These are phyloP conservation scores for Geococcyx californianus DNA, from an alignment of 2,113 vertebrate genomes.

Conservation along the genomic window DNA sequence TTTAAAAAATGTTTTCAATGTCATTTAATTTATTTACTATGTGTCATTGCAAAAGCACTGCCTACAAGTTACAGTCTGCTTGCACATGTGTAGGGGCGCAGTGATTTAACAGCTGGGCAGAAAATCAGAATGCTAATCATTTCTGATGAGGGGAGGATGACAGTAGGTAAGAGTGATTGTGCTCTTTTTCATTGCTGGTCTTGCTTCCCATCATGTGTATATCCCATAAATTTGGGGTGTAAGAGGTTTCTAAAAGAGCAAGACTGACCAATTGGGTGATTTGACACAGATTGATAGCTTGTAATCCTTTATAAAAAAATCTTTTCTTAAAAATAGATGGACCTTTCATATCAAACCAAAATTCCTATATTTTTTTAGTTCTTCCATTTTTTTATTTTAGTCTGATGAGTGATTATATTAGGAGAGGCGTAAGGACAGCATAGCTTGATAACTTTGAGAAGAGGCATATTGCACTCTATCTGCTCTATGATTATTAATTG, in stretches of 20 bases:
- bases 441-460: neutral
- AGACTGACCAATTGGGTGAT: neutral
- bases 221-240: neutral
- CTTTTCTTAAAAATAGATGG: neutral
- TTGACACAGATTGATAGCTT: neutral
- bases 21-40: neutral
- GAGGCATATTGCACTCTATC: neutral
- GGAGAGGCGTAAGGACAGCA: neutral
- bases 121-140: neutral
- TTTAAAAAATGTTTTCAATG: neutral
- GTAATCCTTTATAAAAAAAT: neutral
- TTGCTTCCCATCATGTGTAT: neutral
- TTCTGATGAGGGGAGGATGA: neutral
- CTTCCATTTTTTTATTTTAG: neutral
- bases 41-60: neutral
- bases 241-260: neutral
- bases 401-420: neutral
- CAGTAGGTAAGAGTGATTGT: neutral
- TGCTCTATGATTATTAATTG: neutral
- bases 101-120: neutral
- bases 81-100: rapidly evolving
- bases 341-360: neutral
- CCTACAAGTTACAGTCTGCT: neutral
- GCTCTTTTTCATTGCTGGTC: neutral
- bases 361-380: neutral